Conservation (phyloP, 2,113 vertebrate genomes). For the Sinocyclocheilus grahami region DNA sequence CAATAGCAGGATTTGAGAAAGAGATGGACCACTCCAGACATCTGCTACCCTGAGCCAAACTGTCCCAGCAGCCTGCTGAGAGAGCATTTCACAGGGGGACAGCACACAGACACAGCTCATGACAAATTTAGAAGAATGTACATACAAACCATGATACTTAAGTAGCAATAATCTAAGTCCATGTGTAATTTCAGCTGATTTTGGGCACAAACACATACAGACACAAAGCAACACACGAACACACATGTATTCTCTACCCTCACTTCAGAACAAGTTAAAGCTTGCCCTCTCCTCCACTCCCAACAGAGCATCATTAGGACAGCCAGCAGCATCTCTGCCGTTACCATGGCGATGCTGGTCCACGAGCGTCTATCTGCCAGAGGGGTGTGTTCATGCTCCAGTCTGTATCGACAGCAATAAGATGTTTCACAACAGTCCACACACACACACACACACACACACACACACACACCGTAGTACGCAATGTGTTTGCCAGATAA, state of each 20-base stretch:
- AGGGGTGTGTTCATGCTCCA: conserved; percentile 15
- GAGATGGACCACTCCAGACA: conserved; percentile 43
- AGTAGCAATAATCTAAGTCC: neutral
- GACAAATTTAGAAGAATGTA: neutral
- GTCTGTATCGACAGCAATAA: neutral
- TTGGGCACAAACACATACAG: neutral
- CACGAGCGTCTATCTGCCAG: conserved; percentile 13
- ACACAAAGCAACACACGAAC: neutral
- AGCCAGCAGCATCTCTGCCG: conserved; percentile 56
- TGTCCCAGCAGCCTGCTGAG: conserved; percentile 44
- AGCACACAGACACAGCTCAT: neutral
- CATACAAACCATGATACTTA: neutral
- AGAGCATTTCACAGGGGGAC: conserved; percentile 33
- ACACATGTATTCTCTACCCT: neutral
- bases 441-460: conserved; percentile 10
- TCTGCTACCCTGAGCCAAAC: conserved; percentile 36
- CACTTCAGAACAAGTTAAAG: conserved; percentile 37
- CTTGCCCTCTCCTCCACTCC: conserved; percentile 38
- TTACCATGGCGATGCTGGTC: conserved; percentile 49
- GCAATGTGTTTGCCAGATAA: conserved; percentile 34
- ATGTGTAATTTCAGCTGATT: conserved; percentile 5
- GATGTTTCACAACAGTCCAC: conserved; percentile 17
- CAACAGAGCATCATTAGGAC: conserved; percentile 50
- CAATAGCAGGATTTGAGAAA: conserved; percentile 32
- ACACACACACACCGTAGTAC: neutral